Evolutionary conservation across 2,113 vertebrate species (phyloP).

Genomic region (Vanacampus margaritifer): DNA sequence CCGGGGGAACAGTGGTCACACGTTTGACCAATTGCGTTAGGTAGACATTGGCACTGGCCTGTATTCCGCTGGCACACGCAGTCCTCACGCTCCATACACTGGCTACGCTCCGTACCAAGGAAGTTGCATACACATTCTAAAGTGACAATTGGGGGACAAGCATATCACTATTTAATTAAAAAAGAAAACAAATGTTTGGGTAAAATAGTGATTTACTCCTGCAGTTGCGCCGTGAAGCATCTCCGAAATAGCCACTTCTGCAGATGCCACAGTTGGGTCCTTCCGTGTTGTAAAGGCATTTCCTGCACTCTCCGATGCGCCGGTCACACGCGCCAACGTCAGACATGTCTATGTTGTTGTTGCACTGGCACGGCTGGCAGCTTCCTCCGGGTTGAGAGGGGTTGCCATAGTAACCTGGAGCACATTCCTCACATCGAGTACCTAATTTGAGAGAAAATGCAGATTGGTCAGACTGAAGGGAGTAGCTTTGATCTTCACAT

Average conservation of each 20-base stretch:
- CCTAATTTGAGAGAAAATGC: slow-evolving; percentile 61
- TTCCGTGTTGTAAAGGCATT: slow-evolving; percentile 88
- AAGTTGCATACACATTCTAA: slow-evolving; percentile 89
- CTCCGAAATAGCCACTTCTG: slow-evolving; percentile 82
- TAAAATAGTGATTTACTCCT: slow-evolving; percentile 76
- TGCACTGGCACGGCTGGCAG: slow-evolving; percentile 88
- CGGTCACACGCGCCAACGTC: slow-evolving; percentile 82
- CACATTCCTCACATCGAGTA: slow-evolving; percentile 86
- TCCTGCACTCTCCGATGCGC: slow-evolving; percentile 81
- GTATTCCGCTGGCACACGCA: slow-evolving; percentile 82
- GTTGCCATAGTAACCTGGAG: slow-evolving; percentile 91
- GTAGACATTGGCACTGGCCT: slow-evolving; percentile 89
- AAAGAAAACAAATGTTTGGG: too few species aligned
- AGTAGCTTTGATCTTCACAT: background rate
- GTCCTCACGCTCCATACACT: slow-evolving; percentile 77
- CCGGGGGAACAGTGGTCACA: slow-evolving; percentile 89
- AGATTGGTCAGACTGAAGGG: background rate
- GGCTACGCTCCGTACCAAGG: slow-evolving; percentile 80
- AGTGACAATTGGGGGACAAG: background rate
- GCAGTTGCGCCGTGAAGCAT: slow-evolving; percentile 84
- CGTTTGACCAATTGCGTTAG: slow-evolving; percentile 81
- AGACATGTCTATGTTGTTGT: slow-evolving; percentile 85
- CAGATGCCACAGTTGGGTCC: slow-evolving; percentile 82
- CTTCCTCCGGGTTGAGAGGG: slow-evolving; percentile 79
- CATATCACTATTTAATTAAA: background rate